Percentiles rank a stretch among this genome's conserved stretches.
These are phyloP conservation scores for Diarsia brunnea DNA, from an alignment of 2,888 invertebrate species.

Conservation along the genomic window DNA sequence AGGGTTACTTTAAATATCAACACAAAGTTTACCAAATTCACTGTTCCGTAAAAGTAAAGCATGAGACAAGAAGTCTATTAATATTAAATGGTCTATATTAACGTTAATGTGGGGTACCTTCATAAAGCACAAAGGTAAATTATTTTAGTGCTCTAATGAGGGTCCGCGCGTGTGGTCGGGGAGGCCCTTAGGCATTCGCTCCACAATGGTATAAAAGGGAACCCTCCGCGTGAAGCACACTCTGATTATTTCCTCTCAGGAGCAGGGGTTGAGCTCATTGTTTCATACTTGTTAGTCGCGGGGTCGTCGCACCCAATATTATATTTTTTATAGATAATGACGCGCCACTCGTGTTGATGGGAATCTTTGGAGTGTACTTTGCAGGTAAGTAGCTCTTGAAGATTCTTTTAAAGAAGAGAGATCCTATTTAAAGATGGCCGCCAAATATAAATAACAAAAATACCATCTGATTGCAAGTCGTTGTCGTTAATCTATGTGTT, in stretches of 20 bases:
- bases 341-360: constrained; percentile 50
- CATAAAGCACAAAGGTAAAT: constrained; percentile 75
- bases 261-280: constrained; percentile 76
- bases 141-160: constrained; percentile 80
- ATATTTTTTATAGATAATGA: constrained; percentile 57
- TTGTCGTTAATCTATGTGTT: constrained; percentile 20
- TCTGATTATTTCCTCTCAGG: constrained; percentile 82
- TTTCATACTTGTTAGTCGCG: constrained; percentile 75
- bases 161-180: constrained; percentile 74
- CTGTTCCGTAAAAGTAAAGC: constrained; percentile 21
- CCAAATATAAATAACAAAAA: constrained; percentile 27
- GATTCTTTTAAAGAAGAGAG: constrained; percentile 33
- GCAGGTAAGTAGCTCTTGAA: constrained; percentile 44
- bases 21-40: constrained; percentile 12
- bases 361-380: constrained; percentile 59
- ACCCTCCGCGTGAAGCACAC: constrained; percentile 76
- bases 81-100: constrained; percentile 64
- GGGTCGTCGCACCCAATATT: constrained; percentile 75
- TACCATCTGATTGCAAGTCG: constrained; percentile 26
- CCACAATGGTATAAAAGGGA: constrained; percentile 77
- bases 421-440: constrained; percentile 20
- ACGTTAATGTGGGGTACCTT: constrained; percentile 58
- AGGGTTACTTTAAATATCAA: constrained; percentile 13
- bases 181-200: constrained; percentile 59
- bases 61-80: constrained; percentile 54